Conservation (phyloP, 2,888 invertebrate species). For the Falcaria lacertinaria region DNA sequence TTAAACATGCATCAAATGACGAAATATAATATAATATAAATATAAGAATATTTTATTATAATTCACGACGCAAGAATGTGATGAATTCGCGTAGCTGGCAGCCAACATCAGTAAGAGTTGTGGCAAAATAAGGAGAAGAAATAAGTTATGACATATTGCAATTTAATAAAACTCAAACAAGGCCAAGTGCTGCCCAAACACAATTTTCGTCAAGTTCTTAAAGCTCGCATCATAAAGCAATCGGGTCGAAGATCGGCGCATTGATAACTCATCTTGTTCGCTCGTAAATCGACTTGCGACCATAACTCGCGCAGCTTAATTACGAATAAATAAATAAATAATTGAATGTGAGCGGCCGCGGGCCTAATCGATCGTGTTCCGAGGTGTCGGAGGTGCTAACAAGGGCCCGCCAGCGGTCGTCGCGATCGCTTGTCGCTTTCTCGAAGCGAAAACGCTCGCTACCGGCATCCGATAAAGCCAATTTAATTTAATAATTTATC, state of each 20-base stretch:
- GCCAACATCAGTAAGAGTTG: too few relatives aligned
- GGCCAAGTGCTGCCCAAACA: slow-evolving; percentile 16
- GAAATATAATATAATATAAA: too few relatives aligned
- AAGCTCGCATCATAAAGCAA: slow-evolving; percentile 35
- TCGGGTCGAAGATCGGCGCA: slow-evolving; percentile 26
- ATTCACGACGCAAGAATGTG: too few relatives aligned
- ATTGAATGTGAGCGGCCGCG: slow-evolving; percentile 78
- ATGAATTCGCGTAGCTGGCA: too few relatives aligned
- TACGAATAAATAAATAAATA: slow-evolving; percentile 81
- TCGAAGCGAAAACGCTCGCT: slow-evolving; percentile 18
- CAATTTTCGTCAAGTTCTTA: slow-evolving; percentile 18
- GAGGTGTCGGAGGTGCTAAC: slow-evolving; percentile 71
- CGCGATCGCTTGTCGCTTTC: slow-evolving; percentile 21
- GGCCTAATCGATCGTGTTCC: slow-evolving; percentile 71
- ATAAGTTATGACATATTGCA: neutral
- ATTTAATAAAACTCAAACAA: neutral
- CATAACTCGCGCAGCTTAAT: slow-evolving; percentile 77
- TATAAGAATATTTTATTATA: too few relatives aligned
- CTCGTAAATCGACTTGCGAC: slow-evolving; percentile 63
- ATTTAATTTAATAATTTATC: slow-evolving; percentile 1
- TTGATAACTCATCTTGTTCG: slow-evolving; percentile 60
- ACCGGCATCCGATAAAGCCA: slow-evolving; percentile 12
- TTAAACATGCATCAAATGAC: too few relatives aligned
- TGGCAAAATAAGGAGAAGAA: neutral
- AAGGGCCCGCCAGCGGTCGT: slow-evolving; percentile 46